Conservation (phyloP, 2,113 vertebrate species). For the Scartelaos histophorus region DNA sequence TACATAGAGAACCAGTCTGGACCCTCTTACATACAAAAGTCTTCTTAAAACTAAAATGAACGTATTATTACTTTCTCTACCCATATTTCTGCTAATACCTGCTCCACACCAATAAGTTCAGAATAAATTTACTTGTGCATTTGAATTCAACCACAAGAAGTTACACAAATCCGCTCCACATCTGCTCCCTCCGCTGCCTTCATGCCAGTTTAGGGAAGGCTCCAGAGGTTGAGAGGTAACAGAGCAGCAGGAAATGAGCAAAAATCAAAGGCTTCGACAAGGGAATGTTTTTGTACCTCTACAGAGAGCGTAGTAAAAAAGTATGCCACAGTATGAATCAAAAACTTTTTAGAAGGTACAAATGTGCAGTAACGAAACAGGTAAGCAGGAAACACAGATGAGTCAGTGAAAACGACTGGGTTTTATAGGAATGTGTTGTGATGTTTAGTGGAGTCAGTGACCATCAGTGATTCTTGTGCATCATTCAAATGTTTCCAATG, state of each 20-base stretch:
- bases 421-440: not conserved
- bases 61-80: not conserved
- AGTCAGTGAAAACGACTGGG: not conserved
- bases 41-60: not conserved
- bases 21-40: not conserved
- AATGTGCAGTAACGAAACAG: slow-evolving; percentile 22
- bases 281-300: slow-evolving; percentile 43
- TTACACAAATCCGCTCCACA: slow-evolving; percentile 63
- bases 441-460: not conserved
- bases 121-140: not conserved
- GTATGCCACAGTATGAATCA: slow-evolving; percentile 43
- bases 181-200: slow-evolving; percentile 60
- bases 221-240: slow-evolving; percentile 37
- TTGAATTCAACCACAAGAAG: slow-evolving; percentile 33
- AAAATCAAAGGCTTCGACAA: slow-evolving; percentile 50
- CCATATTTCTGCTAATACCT: not conserved
- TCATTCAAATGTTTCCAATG: too few species aligned
- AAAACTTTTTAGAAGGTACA: slow-evolving; percentile 15
- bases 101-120: not conserved
- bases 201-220: slow-evolving; percentile 41
- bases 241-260: slow-evolving; percentile 59
- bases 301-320: slow-evolving; percentile 18
- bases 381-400: slow-evolving; percentile 21
- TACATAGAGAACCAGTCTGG: too few species aligned
- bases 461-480: too few species aligned